Base-by-base conservation (phyloP, 2,113 vertebrate species). In the Dunckerocampus dactyliophorus region DNA sequence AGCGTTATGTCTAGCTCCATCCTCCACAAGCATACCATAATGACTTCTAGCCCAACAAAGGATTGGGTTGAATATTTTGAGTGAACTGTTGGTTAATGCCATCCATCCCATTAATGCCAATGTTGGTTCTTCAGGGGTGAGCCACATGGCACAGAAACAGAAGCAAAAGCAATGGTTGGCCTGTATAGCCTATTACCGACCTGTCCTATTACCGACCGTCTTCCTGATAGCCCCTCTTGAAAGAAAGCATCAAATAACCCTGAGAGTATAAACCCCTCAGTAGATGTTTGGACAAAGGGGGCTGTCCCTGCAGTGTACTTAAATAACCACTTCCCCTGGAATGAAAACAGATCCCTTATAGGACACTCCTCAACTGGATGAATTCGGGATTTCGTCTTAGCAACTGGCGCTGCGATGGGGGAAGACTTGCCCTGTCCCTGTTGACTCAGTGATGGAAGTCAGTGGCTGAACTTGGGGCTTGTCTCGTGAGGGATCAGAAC, bases 321-420 rank as follows among this genome's bases (percentile, higher is more conserved):
- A 85, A 85, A 86, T 80, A 86, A 84, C 75, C 74, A 80, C 82
- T 84, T 86, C 73, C 77, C 73, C 45, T 72, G 81, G 71, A 90
- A 87, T 84, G 81, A 83, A 89, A 88, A 79, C 55, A 84, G 73
- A 85, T 87, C 77, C 67, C 78, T 71, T 71, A 71, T 67, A 78
- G 59, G 74, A 82, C 69, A 74, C 59, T 82, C 76, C 78, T 74
- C 75, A 78, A 8, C 58, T 62, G 56, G 62, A 53, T 70, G 61
- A 50, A 61, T 80, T 84, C 78, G 76, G 75, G 73, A 71, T 72
- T 65, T 68, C 60, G 46, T 63, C 52, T 82, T 68, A 65, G 81
- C 12, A 63, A 71, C 76, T 76, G 70, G 63, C 15, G 66, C 76
- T 82, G 73, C 47, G 63, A 81, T 79, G 74, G 69, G 62, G 63